phyloP scores from a whole-genome alignment of 2,888 invertebrate species.

The Oscheius myriophilus region DNA sequence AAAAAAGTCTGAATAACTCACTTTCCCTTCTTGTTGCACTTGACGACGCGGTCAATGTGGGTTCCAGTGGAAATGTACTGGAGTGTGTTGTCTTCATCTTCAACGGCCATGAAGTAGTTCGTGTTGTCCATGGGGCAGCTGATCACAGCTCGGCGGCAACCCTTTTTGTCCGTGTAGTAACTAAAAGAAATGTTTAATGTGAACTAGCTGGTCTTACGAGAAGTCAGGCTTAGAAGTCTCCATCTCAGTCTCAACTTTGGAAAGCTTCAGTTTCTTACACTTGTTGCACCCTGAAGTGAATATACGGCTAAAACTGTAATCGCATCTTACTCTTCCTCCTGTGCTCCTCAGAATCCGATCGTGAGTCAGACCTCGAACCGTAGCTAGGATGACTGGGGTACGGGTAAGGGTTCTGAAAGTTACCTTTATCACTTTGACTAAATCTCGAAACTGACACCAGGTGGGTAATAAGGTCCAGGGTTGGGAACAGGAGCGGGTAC shows the following conservation, averaged over 20 bases:
- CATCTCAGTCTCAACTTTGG: not conserved
- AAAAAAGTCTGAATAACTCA: not conserved
- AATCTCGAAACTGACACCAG: no score
- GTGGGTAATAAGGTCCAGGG: no score
- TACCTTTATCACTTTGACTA: no score
- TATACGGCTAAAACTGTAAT: not conserved
- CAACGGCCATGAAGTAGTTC: not conserved
- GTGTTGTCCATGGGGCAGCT: constrained; percentile 13
- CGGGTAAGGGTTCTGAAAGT: no score
- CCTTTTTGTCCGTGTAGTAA: not conserved
- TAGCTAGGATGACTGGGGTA: not conserved
- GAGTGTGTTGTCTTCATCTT: not conserved
- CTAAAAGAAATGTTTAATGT: not conserved
- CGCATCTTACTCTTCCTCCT: not conserved
- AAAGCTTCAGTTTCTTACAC: not conserved
- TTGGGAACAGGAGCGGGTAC: not conserved
- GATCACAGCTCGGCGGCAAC: not conserved
- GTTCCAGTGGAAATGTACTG: not conserved
- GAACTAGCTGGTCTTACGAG: no score
- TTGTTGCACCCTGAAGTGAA: not conserved
- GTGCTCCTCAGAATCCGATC: not conserved
- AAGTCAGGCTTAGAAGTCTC: not conserved
- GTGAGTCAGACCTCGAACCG: not conserved
- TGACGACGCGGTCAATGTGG: constrained; percentile 4
- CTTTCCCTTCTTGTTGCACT: constrained; percentile 25